Evolutionary conservation across 2,888 invertebrate genomes (phyloP).

Genomic region (Holacanthella duospinosa): DNA sequence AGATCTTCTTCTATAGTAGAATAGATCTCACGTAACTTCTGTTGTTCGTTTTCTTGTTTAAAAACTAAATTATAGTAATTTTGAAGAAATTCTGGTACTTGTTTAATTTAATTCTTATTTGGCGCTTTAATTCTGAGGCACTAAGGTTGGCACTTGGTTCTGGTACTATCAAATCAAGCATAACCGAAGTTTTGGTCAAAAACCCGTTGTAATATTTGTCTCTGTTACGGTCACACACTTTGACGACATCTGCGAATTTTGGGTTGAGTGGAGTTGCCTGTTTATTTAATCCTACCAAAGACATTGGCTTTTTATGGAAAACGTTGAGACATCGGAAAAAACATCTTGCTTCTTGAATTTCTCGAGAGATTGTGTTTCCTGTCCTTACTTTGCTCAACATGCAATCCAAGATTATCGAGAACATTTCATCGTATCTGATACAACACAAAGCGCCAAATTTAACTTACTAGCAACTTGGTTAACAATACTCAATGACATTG

Average conservation of each 20-base stretch:
- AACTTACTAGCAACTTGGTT: too few species aligned
- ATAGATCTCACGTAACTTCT: too few species aligned
- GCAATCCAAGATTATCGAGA: too few species aligned
- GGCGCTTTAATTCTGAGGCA: neutral
- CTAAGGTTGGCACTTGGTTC: neutral
- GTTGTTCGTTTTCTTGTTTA: too few species aligned
- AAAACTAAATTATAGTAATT: too few species aligned
- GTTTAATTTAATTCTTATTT: neutral
- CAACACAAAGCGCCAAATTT: too few species aligned
- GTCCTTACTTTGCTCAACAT: too few species aligned
- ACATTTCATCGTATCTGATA: too few species aligned
- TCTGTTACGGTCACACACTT: neutral
- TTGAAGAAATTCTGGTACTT: neutral
- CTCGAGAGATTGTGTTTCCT: too few species aligned
- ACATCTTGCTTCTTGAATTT: neutral
- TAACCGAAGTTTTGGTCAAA: neutral
- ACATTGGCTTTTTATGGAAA: neutral
- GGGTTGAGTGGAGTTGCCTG: neutral
- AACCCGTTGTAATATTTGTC: neutral
- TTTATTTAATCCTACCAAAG: neutral
- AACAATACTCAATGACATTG: too few species aligned
- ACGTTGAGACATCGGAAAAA: neutral
- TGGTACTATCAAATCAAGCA: neutral
- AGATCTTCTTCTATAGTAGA: too few species aligned
- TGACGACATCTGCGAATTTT: neutral